Evolutionary conservation across 2,888 invertebrate species (phyloP).

Genomic region (Melitaea athalia): DNA sequence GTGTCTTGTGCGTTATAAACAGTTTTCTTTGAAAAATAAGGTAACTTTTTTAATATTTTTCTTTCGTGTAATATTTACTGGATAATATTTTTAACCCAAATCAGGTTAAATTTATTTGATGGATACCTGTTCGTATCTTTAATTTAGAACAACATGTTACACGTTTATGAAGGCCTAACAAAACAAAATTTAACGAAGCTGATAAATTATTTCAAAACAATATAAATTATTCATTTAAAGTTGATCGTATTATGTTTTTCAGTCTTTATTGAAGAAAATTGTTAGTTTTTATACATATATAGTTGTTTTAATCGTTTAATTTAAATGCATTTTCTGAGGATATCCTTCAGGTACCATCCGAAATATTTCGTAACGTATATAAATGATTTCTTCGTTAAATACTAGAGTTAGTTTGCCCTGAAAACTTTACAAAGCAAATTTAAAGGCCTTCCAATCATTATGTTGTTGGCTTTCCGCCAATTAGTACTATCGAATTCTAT

Average conservation of each 20-base stretch:
- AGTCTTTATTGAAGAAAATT: too few relatives aligned
- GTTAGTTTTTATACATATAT: too few relatives aligned
- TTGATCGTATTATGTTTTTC: too few relatives aligned
- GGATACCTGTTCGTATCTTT: neutral
- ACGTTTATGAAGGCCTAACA: neutral
- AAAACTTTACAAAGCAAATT: slow-evolving; percentile 58
- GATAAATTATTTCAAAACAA: too few relatives aligned
- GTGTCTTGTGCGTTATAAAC: slow-evolving; percentile 9
- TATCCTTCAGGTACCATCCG: neutral
- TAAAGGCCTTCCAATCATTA: slow-evolving; percentile 69
- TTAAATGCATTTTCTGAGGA: too few relatives aligned
- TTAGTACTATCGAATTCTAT: slow-evolving; percentile 66
- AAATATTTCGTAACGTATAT: neutral
- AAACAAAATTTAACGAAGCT: neutral
- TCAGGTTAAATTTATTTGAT: neutral
- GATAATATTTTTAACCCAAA: neutral
- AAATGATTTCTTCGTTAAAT: slow-evolving; percentile 4
- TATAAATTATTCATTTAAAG: too few relatives aligned
- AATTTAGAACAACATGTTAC: neutral
- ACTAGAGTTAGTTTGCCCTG: slow-evolving; percentile 42
- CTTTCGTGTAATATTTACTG: neutral
- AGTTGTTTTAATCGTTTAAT: too few relatives aligned
- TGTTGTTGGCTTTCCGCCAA: slow-evolving; percentile 64
- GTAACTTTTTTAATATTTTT: slow-evolving; percentile 1
- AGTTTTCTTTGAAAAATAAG: neutral